Evolutionary conservation across 2,797 vertebrate species (phyloP).

Genomic region (Spea hammondii): DNA sequence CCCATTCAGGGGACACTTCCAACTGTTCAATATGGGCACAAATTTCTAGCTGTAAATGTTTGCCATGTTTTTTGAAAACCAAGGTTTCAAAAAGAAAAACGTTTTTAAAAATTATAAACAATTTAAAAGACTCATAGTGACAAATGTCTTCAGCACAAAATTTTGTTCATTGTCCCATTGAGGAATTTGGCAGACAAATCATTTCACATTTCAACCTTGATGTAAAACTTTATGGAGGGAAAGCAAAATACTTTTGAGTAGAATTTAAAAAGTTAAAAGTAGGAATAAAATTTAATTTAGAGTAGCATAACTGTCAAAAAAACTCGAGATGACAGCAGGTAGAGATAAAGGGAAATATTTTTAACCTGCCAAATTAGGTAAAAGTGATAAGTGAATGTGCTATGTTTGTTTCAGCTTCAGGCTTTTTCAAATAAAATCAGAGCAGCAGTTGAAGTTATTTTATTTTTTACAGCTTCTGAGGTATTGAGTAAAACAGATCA

Average conservation of each 20-base stretch:
- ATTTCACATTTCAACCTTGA: slow-evolving; percentile 2
- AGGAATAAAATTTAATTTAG: slow-evolving; percentile 6
- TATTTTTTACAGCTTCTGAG: slow-evolving; percentile 23
- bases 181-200: slow-evolving; percentile 3
- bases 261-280: slow-evolving; percentile 12
- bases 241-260: slow-evolving; percentile 4
- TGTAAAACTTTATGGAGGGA: slow-evolving; percentile 16
- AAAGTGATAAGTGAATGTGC: slow-evolving; percentile 19
- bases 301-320: not conserved
- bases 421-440: slow-evolving; percentile 15
- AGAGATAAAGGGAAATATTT: slow-evolving; percentile 20
- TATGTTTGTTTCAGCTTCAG: slow-evolving; percentile 10
- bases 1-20: too few relatives aligned
- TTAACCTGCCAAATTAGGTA: slow-evolving; percentile 25
- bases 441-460: slow-evolving; percentile 19
- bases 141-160: too few relatives aligned
- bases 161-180: not conserved
- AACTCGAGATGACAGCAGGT: slow-evolving; percentile 11
- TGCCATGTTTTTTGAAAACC: too few relatives aligned
- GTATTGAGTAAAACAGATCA: too few relatives aligned
- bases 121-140: too few relatives aligned
- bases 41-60: too few relatives aligned
- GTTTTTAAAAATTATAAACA: too few relatives aligned
- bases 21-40: too few relatives aligned
- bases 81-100: too few relatives aligned